phyloP scores from a whole-genome alignment of 2,113 vertebrate species.

The Grantiella picta region DNA sequence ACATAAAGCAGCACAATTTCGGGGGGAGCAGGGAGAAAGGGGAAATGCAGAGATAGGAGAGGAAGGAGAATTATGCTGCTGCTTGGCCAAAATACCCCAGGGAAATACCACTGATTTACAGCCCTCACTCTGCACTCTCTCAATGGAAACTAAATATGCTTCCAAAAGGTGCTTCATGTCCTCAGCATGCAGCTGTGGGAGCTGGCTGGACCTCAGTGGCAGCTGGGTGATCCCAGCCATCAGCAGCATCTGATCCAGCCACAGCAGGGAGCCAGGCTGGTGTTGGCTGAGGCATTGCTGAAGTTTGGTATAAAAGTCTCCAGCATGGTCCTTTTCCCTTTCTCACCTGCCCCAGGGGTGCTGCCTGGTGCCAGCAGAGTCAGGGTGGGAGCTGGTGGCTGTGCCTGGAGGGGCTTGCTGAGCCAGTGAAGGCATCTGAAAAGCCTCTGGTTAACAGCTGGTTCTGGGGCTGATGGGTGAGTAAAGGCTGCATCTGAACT shows the following conservation, averaged over 20 bases:
- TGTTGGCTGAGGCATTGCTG: not conserved
- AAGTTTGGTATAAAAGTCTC: not conserved
- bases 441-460: not conserved
- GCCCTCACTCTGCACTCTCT: not conserved
- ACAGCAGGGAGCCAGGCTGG: not conserved
- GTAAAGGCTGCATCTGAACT: not conserved
- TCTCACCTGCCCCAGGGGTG: not conserved
- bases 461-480: accelerated
- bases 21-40: accelerated
- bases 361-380: not conserved
- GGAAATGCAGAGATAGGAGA: not conserved
- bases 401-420: not conserved
- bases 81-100: not conserved
- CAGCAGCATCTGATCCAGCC: not conserved
- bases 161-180: not conserved
- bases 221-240: not conserved
- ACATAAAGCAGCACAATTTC: not conserved
- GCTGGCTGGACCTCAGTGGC: not conserved
- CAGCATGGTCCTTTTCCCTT: not conserved
- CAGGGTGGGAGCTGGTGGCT: not conserved
- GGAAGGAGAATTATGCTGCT: not conserved
- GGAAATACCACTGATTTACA: not conserved
- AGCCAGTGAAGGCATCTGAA: not conserved
- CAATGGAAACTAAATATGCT: not conserved
- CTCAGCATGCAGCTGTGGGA: not conserved